Base-by-base conservation (phyloP, 2,113 vertebrate species). In the Sapajus apella region DNA sequence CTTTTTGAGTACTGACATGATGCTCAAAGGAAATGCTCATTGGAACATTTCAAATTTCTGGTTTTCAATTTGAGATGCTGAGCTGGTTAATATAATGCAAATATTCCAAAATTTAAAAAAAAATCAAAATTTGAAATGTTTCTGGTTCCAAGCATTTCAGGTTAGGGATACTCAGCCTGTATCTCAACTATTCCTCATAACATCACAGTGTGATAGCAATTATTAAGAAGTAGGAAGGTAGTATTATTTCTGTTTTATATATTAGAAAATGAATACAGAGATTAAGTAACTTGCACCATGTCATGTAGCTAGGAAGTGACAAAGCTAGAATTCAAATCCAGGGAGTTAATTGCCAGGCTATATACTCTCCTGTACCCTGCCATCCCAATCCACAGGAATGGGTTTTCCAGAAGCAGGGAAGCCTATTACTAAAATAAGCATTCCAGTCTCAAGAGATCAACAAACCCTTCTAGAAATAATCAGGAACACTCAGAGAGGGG, bases 111-210 rank as follows among this genome's bases (percentile, higher is more conserved):
- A 47, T 47, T 45, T 1, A 17, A 76, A 76, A 30, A 77, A 18
- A 27, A 76, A 17, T 45, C 43, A 16, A 77, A 16, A 77, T 77
- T 45, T 27, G 20, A 77, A 77, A 47, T 14, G 9, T 16, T 77
- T 77, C 43, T 32, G 27, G 43, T 77, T 30, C 27, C 75, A 32
- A 47, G 43, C 75, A 47, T 77, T 77, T 47, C 13, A 32, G 43
- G 8, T 47, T 30, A 32, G 43, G 73, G 25, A 45, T 76, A 17
- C 73, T 76, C 40, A 47, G 27, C 45, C 43, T 47, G 75, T 47
- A 58, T 72, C 58, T 87, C 43, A 84, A n/a, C 86, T 82, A 91
- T 91, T 91, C n/a, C 61, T 79, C 20, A 32, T 52, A 80, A 66
- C 14, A 81, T 20, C 45, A 80, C 40, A 75, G 17, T 82, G 70